Evolutionary conservation across 2,888 invertebrate genomes (phyloP).

Genomic region (Acanthosepion esculentum): DNA sequence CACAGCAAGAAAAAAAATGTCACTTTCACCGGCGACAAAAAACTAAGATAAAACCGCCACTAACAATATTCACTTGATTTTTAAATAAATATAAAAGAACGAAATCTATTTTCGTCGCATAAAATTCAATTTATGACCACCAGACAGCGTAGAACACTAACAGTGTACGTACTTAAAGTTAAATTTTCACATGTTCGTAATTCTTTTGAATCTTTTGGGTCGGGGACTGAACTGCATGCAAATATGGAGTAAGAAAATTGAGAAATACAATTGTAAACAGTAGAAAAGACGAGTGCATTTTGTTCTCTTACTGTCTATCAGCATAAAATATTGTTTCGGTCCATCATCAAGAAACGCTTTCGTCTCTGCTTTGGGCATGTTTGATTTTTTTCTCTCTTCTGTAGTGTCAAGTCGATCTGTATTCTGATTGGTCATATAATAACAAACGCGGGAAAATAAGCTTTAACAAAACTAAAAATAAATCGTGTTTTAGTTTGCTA

Average conservation of each 20-base stretch:
- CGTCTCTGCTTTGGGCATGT: constrained; percentile 25
- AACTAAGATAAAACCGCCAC: neutral
- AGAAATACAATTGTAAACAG: neutral
- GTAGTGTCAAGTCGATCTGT: neutral
- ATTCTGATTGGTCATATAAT: constrained; percentile 8
- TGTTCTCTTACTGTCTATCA: constrained; percentile 37
- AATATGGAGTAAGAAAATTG: neutral
- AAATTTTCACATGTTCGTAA: too few relatives aligned
- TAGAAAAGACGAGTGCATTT: neutral
- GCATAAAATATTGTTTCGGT: constrained; percentile 43
- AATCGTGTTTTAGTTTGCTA: too few relatives aligned
- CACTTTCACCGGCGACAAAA: neutral
- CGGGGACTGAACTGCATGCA: neutral
- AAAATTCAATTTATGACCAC: neutral
- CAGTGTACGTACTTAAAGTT: too few relatives aligned
- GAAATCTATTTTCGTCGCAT: neutral
- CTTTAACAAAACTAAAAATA: neutral
- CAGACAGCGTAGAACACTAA: neutral
- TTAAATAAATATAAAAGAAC: neutral
- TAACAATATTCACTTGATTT: neutral
- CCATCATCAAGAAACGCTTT: constrained; percentile 41
- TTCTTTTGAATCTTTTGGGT: neutral
- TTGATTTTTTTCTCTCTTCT: neutral
- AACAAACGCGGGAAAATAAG: neutral
- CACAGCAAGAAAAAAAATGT: neutral